These are phyloP conservation scores for Drosophila differens DNA, from an alignment of 2,888 invertebrate species.

Conservation along the genomic window DNA sequence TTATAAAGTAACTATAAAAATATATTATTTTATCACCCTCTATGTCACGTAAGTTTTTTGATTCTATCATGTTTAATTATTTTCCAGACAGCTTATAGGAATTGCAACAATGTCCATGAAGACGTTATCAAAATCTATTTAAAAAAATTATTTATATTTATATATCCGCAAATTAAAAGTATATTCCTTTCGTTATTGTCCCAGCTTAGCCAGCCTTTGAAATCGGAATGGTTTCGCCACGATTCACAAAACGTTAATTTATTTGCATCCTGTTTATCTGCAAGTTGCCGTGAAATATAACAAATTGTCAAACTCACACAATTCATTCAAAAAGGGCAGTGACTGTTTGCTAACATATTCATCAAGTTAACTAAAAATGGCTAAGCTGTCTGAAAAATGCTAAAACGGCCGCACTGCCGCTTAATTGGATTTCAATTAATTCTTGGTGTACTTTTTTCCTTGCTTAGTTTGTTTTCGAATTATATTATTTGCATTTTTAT, in stretches of 20 bases:
- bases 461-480: not conserved
- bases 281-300: not conserved
- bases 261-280: not conserved
- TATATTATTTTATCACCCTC: not conserved
- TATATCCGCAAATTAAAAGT: not conserved
- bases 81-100: not conserved
- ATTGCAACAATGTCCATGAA: not conserved
- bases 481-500: not conserved
- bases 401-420: not conserved
- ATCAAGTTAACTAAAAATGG: not conserved
- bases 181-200: not conserved
- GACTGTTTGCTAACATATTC: not conserved
- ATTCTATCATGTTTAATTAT: not conserved
- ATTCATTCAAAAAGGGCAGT: not conserved
- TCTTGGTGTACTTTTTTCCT: not conserved
- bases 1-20: not conserved
- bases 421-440: not conserved
- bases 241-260: not conserved
- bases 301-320: not conserved
- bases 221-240: not conserved
- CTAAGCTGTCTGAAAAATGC: not conserved
- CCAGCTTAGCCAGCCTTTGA: not conserved
- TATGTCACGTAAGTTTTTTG: not conserved
- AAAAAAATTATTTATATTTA: not conserved
- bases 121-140: not conserved